Conservation (phyloP, 2,888 invertebrate species). For the Xestia c-nigrum region DNA sequence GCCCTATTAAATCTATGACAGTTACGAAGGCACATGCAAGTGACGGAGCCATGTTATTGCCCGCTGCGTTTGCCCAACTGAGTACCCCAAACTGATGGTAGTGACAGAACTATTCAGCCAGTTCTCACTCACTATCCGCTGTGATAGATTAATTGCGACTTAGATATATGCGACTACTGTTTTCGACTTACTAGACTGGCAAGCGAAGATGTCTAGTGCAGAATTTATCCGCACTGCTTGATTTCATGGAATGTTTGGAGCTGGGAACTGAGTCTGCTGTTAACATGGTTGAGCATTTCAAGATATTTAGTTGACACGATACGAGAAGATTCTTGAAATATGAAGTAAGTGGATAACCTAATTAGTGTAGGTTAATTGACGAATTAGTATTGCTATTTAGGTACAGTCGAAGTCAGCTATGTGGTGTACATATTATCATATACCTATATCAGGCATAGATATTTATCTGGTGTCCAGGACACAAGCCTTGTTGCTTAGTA, state of each 20-base stretch:
- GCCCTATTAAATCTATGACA: slow-evolving; percentile 32
- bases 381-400: background rate
- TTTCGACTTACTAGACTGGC: slow-evolving; percentile 57
- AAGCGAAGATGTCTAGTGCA: slow-evolving; percentile 54
- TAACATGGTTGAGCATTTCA: background rate
- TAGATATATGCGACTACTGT: slow-evolving; percentile 60
- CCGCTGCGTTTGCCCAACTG: slow-evolving; percentile 73
- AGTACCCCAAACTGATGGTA: slow-evolving; percentile 67
- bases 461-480: too few species aligned
- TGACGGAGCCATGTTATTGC: slow-evolving; percentile 77
- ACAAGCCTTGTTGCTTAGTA: too few species aligned
- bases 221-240: slow-evolving; percentile 49
- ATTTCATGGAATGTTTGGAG: slow-evolving; percentile 35
- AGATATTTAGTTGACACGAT: background rate
- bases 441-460: background rate
- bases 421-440: too few species aligned
- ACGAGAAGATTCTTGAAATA: background rate
- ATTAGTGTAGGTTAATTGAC: background rate
- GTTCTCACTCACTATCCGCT: slow-evolving; percentile 64
- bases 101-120: slow-evolving; percentile 67
- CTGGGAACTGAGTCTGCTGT: slow-evolving; percentile 5
- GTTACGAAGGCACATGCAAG: slow-evolving; percentile 66
- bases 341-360: background rate
- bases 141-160: slow-evolving; percentile 68
- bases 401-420: background rate